phyloP scores from a whole-genome alignment of 2,797 vertebrate genomes.

The Artibeus jamaicensis region DNA sequence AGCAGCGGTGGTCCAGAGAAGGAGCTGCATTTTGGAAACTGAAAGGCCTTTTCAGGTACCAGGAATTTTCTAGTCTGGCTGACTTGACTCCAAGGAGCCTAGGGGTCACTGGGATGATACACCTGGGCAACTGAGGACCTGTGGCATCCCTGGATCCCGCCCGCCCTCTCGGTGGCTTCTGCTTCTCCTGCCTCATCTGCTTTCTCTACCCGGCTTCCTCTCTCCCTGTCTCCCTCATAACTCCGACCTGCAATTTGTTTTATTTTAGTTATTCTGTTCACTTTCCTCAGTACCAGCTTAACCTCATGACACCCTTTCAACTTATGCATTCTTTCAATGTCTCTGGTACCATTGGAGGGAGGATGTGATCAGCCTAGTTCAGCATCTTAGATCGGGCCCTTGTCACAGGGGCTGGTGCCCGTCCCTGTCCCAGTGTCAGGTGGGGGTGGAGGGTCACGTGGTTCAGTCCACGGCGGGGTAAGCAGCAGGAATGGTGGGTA shows the following conservation, averaged over 20 bases:
- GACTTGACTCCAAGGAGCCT: neutral
- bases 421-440: neutral
- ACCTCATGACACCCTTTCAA: neutral
- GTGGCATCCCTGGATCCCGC: fast-evolving
- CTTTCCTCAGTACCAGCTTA: neutral
- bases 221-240: neutral
- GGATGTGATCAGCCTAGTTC: neutral
- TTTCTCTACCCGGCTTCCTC: neutral
- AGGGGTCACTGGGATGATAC: neutral
- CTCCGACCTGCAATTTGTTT: neutral
- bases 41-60: neutral
- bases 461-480: neutral
- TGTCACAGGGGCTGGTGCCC: neutral
- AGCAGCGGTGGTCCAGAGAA: neutral
- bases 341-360: neutral
- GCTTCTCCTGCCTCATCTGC: neutral
- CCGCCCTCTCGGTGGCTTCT: neutral
- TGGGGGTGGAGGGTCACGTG: neutral
- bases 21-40: neutral
- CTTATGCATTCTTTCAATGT: neutral
- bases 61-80: neutral
- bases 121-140: neutral
- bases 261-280: neutral
- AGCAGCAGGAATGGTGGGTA: neutral
- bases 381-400: neutral